Evolutionary conservation across 2,888 invertebrate species (phyloP), one percentile per base, ranked within the genome.

Genomic region (Brenthis ino): DNA sequence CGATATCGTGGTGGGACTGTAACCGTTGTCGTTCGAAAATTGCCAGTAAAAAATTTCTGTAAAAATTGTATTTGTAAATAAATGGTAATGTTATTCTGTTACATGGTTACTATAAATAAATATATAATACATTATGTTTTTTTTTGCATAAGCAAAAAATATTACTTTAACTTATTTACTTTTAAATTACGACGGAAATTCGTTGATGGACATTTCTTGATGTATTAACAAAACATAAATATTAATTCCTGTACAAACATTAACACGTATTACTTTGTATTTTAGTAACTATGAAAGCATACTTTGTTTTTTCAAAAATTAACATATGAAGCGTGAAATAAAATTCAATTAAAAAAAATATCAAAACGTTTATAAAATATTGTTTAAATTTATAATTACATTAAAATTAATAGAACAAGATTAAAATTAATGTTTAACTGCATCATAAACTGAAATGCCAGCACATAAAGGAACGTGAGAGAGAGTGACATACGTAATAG

Each of bases 401-500:
- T 20, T 20, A 20, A 20, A 20, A 20, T 20, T 20, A 20, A 20
- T 20, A 20, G 8, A 51, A 51, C n/a, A 4, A 51, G 1, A 16
- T 51, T 51, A 3, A 43, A 43, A 3, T 43, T 2, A 43, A 43
- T 11, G 11, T 43, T 43, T 43, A 43, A 43, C 1, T 2, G 37
- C 2, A 43, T 67, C 28, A 58, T 67, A 71, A 72, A 73, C 67
- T 72, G 67, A 74, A 71, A 69, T 69, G 54, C 58, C 72, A 66
- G 69, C 72, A 73, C 72, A 78, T 50, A 77, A 78, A 70, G 69
- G 64, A 65, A 70, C 69, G 73, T 75, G 60, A 65, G 63, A 57
- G 68, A 67, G 79, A 68, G 74, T 72, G 76, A 72, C 75, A 72
- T 73, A 69, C 74, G 72, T 72, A 82, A 83, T 80, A 82, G 78